Evolutionary conservation across 2,797 vertebrate genomes (phyloP), one percentile per base, ranked within the genome.

Genomic region (Margarornis squamiger): DNA sequence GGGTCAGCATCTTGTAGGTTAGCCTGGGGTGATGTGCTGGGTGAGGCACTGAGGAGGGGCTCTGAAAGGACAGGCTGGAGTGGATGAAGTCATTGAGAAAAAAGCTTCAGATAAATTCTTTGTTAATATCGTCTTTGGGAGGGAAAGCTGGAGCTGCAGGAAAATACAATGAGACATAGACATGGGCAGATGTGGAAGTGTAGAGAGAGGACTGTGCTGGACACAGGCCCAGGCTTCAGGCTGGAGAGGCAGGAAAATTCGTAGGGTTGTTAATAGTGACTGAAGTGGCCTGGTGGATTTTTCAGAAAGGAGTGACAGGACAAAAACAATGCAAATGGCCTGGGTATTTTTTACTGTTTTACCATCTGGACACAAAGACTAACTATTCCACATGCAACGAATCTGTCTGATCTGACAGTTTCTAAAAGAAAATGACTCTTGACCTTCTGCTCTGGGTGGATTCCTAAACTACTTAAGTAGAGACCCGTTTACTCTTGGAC

Each of bases 51-150:
- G 73, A 86, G 85, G 79, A 93, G 57, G 36, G 79, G 70, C 88
- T 95, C 38, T 57, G 19, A 77, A 77, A 58, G 57, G 61, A 68
- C 70, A 58, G 15, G n/a, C 41, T 20, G 9, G 70, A 87, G 88
- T 5, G 57, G 90, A 92, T 96, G 90, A 97, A 86, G 88, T 95
- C 72, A 95, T 48, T 72, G 57, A 88, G 70, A 38, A 94, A 95
- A 80, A 68, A 68, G 62, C 51, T 86, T 65, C 0, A 2, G 79
- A 78, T 7, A 41, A 94, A 93, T 95, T 92, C 82, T 95, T 95
- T 90, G 38, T 95, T 92, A 88, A 94, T 95, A 63, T 30, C 81
- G 79, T 95, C 68, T 95, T 95, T 94, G 88, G 86, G 82, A 92
- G 62, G 85, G 88, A 92, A 77, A 30, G 71, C 73, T 95, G 86